Percentiles rank a stretch among this genome's conserved stretches.
Evolutionary conservation across 2,797 vertebrate genomes (phyloP).

Genomic region (Chromobotia macracanthus): DNA sequence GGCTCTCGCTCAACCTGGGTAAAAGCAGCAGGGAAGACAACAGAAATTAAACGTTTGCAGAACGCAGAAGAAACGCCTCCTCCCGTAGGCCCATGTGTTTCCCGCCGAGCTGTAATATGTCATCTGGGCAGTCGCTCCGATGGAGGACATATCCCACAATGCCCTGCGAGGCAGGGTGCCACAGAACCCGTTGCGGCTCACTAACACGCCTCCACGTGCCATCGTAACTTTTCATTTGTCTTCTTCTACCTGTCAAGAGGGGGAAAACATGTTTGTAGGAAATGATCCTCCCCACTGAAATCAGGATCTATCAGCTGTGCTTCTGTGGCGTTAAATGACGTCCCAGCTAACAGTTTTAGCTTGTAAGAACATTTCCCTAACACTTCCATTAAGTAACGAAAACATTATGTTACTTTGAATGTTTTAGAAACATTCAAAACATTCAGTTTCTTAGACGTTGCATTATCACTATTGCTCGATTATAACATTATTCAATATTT

Average conservation of each 20-base stretch:
- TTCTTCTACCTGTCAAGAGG: constrained; percentile 56
- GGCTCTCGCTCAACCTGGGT: constrained; percentile 59
- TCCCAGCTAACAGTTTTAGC: background rate
- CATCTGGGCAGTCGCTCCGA: constrained; percentile 55
- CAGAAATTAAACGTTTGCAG: constrained; percentile 64
- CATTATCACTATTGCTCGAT: too few species aligned
- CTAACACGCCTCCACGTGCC: constrained; percentile 67
- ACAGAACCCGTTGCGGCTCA: constrained; percentile 58
- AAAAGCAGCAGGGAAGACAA: constrained; percentile 62
- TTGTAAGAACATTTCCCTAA: too few species aligned
- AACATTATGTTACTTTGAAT: too few species aligned
- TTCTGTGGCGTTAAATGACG: constrained; percentile 36
- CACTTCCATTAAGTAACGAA: too few species aligned
- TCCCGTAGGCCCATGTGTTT: constrained; percentile 57
- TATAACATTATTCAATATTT: too few species aligned
- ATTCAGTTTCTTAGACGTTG: too few species aligned
- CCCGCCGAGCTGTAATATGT: constrained; percentile 62
- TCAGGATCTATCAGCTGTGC: constrained; percentile 25
- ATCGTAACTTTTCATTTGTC: constrained; percentile 74
- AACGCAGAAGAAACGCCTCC: constrained; percentile 54
- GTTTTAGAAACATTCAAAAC: too few species aligned
- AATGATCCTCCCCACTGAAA: constrained; percentile 11
- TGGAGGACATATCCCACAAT: constrained; percentile 66
- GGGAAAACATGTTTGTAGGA: constrained; percentile 36
- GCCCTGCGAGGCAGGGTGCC: constrained; percentile 62